Conservation (phyloP, 2,797 vertebrate genomes). For the Hydrocynus forskahlii region DNA sequence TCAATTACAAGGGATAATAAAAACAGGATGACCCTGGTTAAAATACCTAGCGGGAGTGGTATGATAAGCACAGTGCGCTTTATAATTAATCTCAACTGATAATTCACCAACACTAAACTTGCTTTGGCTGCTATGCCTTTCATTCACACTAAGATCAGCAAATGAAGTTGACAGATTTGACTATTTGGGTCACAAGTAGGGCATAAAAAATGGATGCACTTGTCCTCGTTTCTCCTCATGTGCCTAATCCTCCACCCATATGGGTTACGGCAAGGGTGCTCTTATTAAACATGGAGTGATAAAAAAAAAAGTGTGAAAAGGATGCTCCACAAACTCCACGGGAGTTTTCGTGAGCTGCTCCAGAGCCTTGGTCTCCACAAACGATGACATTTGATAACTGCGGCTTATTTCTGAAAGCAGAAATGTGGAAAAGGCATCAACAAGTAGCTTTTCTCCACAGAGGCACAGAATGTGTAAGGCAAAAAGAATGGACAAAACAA, state of each 20-base stretch:
- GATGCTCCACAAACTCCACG: slow-evolving; percentile 99
- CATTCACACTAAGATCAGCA: slow-evolving; percentile 1
- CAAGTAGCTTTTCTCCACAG: background rate
- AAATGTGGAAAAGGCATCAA: background rate
- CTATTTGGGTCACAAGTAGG: slow-evolving; percentile 34
- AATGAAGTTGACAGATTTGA: slow-evolving; percentile 32
- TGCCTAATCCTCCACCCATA: slow-evolving; percentile 22
- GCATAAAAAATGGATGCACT: slow-evolving; percentile 43
- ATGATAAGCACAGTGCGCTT: slow-evolving; percentile 1
- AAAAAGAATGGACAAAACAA: background rate
- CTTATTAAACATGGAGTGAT: slow-evolving; percentile 4
- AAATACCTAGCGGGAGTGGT: background rate
- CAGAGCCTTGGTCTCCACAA: slow-evolving; percentile 98
- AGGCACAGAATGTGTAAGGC: background rate
- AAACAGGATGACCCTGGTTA: background rate
- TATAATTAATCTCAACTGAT: background rate
- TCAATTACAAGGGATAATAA: background rate
- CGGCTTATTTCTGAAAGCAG: slow-evolving; percentile 85
- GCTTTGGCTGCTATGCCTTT: background rate
- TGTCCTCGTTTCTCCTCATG: slow-evolving; percentile 28
- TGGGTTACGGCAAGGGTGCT: slow-evolving; percentile 12
- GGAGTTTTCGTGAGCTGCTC: slow-evolving; percentile 97
- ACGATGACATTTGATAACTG: slow-evolving; percentile 98
- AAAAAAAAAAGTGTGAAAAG: slow-evolving; percentile 70
- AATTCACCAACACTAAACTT: background rate